A percentile compares a stretch with the other conserved stretches of the same genome.
Conservation (phyloP, 2,888 invertebrate genomes). For the Hirtodrosophila histrioides region DNA sequence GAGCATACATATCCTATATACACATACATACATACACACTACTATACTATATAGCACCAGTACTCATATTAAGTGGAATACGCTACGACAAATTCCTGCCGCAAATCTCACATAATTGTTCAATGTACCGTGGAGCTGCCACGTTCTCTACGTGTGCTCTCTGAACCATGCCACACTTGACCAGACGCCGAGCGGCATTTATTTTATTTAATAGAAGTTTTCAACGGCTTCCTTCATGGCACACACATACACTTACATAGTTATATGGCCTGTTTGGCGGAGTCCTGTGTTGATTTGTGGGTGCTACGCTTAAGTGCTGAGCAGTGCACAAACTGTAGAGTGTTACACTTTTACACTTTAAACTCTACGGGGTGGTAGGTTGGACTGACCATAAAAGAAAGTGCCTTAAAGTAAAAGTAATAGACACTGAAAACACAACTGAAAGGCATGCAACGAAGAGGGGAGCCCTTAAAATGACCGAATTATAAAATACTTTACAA, state of each 20-base stretch:
- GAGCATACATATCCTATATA: slow-evolving; percentile 55
- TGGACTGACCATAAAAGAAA: slow-evolving; percentile 20
- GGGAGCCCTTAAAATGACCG: too few relatives aligned
- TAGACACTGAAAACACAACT: slow-evolving; percentile 26
- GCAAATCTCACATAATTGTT: slow-evolving; percentile 78
- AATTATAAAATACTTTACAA: too few relatives aligned
- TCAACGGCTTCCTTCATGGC: slow-evolving; percentile 54
- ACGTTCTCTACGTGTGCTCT: slow-evolving; percentile 58
- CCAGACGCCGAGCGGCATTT: slow-evolving; percentile 56
- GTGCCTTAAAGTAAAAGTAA: slow-evolving; percentile 32
- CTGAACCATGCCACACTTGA: slow-evolving; percentile 52
- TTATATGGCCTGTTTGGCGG: too few relatives aligned
- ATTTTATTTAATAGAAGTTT: slow-evolving; percentile 77
- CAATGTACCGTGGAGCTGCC: slow-evolving; percentile 76
- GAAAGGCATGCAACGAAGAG: not conserved
- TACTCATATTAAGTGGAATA: slow-evolving; percentile 2
- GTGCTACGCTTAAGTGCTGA: slow-evolving; percentile 50
- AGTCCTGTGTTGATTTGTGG: slow-evolving; percentile 29
- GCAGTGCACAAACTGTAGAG: slow-evolving; percentile 13
- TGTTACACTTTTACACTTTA: slow-evolving; percentile 44
- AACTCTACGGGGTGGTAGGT: slow-evolving; percentile 16
- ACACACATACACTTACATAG: too few relatives aligned
- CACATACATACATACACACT: not conserved
- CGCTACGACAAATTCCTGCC: slow-evolving; percentile 56
- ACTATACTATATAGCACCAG: not conserved